Base-by-base conservation (phyloP, 2,888 invertebrate species). In the Leptinotarsa rubiginosa region DNA sequence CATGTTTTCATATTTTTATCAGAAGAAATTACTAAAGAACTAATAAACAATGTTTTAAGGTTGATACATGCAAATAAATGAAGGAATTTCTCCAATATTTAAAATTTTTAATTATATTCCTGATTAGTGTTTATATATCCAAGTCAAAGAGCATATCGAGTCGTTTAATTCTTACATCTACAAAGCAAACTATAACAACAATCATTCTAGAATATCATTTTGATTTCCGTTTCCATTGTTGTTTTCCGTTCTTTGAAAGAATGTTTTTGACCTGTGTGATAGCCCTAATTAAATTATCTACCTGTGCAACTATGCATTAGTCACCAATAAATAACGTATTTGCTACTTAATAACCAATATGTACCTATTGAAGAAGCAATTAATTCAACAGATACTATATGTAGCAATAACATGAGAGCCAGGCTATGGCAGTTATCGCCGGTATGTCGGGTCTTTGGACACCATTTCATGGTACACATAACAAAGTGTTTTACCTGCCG, bases 391-490 rank as follows among this genome's bases (percentile, higher is more conserved):
- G 52, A 67, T 70, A 67, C 70, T 62, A 41, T 73, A 65, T 72
- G 67, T 68, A 70, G 66, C 64, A 74, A 66, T 70, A 52, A 62
- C 62, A 62, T 31, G 65, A 72, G 69, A 73, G 76, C 67, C 73
- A 79, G 73, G 70, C 77, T 70, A 75, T 68, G 77, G 76, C 78
- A 76, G 76, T 77, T 79, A 77, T 77, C 73, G 77, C 79, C 79
- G 79, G 79, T 69, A 79, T 74, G 78, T 78, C 75, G 78, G 76
- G 77, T 78, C 75, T 72, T 59, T n/a, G n/a, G 41, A 31, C 62
- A 62, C 62, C 41, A 62, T 62, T 50, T 15, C 16, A 50, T 50
- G n/a, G n/a, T 15, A n/a, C 16, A 7, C 16, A 16, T 10, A 62
- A 62, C 62, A 12, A 62, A 31, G n/a, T 62, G 41, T 31, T 41